These are phyloP conservation scores for Metellina segmentata DNA, from an alignment of 2,888 invertebrate species.

Conservation along the genomic window DNA sequence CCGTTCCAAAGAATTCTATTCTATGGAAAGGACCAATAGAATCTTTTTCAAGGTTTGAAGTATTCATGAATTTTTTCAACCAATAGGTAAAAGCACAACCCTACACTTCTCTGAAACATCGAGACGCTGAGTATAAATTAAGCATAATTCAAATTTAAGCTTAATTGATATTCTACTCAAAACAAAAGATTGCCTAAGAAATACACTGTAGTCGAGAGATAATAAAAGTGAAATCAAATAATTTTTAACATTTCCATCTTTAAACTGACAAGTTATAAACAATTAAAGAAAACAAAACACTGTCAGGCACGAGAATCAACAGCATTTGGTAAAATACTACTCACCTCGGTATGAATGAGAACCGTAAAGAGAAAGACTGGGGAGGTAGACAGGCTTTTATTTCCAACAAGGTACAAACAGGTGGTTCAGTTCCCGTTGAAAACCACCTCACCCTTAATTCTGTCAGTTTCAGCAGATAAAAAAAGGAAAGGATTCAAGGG, in stretches of 20 bases:
- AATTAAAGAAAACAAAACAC: background rate
- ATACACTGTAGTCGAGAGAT: background rate
- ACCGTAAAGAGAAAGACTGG: constrained; percentile 38
- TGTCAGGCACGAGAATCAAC: background rate
- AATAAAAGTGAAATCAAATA: background rate
- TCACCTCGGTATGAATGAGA: constrained; percentile 11
- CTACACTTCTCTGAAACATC: too few relatives aligned
- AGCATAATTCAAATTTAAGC: too few relatives aligned
- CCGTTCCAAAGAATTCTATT: too few relatives aligned
- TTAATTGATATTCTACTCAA: too few relatives aligned
- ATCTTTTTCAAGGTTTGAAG: too few relatives aligned
- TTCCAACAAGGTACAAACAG: background rate
- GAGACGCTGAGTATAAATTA: too few relatives aligned
- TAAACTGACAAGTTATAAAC: background rate
- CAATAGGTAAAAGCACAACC: too few relatives aligned
- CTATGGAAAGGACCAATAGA: too few relatives aligned
- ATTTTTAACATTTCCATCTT: background rate
- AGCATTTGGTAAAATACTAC: background rate
- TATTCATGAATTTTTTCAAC: too few relatives aligned
- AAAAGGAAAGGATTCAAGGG: background rate
- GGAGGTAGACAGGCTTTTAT: background rate
- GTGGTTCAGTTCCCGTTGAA: constrained; percentile 25
- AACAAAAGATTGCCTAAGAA: too few relatives aligned
- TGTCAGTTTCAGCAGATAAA: constrained; percentile 8
- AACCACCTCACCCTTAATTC: constrained; percentile 9